These are phyloP conservation scores for Cetoscarus ocellatus DNA, from an alignment of 2,797 vertebrate species.

Conservation along the genomic window DNA sequence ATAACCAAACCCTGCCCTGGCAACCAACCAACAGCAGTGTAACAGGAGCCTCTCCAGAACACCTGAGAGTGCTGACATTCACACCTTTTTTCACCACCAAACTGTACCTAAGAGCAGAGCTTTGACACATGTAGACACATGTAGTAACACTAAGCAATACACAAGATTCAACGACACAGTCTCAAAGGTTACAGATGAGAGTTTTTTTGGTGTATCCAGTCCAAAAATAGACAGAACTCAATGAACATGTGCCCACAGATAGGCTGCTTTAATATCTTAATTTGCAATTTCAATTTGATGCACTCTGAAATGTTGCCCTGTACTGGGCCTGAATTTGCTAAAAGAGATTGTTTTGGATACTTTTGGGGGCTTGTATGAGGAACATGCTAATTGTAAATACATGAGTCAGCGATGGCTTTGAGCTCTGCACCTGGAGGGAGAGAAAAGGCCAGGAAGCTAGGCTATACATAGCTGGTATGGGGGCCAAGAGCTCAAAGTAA, in stretches of 20 bases:
- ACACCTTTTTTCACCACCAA: constrained; percentile 53
- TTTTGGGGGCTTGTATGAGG: too few species aligned
- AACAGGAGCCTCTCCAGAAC: constrained; percentile 65
- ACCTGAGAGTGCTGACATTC: constrained; percentile 68
- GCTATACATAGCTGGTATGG: too few species aligned
- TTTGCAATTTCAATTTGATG: not conserved
- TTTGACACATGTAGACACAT: constrained; percentile 42
- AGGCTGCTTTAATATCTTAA: not conserved
- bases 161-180: constrained; percentile 1
- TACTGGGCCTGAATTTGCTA: not conserved
- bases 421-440: too few species aligned
- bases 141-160: constrained; percentile 21
- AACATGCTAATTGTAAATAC: too few species aligned
- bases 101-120: constrained; percentile 18
- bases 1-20: constrained; percentile 74
- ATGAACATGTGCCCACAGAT: not conserved
- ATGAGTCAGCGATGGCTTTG: too few species aligned
- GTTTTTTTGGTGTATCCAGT: not conserved
- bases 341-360: too few species aligned
- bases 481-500: too few species aligned
- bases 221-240: not conserved
- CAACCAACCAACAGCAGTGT: constrained; percentile 62
- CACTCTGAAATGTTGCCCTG: not conserved
- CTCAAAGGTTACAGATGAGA: constrained; percentile 9
- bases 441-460: too few species aligned